These are phyloP conservation scores for Timandra comae DNA, from an alignment of 2,888 invertebrate species.

Conservation along the genomic window DNA sequence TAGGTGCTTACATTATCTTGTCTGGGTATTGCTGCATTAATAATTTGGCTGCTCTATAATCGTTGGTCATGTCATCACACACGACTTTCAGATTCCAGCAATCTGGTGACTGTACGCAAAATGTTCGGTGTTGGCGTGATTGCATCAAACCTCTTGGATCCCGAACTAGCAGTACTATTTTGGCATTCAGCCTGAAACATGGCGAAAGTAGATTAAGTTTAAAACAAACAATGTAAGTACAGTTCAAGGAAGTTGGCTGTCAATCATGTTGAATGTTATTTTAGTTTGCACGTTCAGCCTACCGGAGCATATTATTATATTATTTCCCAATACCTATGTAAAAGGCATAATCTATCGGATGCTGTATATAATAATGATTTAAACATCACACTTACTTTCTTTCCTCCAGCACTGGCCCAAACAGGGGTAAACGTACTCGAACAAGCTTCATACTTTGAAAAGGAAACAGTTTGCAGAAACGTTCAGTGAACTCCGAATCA, in stretches of 20 bases:
- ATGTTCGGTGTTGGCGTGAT: constrained; percentile 87
- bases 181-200: constrained; percentile 80
- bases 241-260: too few species aligned
- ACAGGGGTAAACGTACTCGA: constrained; percentile 82
- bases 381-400: constrained; percentile 79
- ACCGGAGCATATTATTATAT: too few species aligned
- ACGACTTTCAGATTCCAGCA: constrained; percentile 85
- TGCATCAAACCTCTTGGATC: constrained; percentile 92
- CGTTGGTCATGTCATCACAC: constrained; percentile 88
- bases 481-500: constrained; percentile 80
- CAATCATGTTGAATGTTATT: too few species aligned
- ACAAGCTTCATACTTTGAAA: constrained; percentile 94
- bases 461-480: constrained; percentile 89
- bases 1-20: constrained; percentile 79
- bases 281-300: too few species aligned
- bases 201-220: too few species aligned
- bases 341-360: too few species aligned
- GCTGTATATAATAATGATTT: too few species aligned
- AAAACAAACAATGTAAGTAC: too few species aligned
- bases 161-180: constrained; percentile 85
- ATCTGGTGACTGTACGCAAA: constrained; percentile 85
- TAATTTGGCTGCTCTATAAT: constrained; percentile 84
- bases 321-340: too few species aligned
- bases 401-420: constrained; percentile 83
- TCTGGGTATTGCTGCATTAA: constrained; percentile 81